Evolutionary conservation across 2,888 invertebrate genomes (phyloP), one percentile per base, ranked within the genome.

Genomic region (Apotomis betuletana): DNA sequence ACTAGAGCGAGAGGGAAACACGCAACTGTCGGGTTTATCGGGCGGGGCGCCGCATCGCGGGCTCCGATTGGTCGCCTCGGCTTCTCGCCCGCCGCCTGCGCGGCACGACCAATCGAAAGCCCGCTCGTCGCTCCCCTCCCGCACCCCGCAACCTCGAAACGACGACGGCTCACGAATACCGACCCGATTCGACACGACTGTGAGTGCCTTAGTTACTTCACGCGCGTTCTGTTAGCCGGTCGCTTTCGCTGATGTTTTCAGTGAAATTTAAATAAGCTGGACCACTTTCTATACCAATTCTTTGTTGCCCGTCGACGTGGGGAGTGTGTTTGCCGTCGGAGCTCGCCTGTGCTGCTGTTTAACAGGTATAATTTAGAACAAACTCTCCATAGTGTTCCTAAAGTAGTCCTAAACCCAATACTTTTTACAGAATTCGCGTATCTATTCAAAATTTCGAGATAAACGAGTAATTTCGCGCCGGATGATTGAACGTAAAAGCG

Each of bases 191-290:
- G 88, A 90, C 87, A 91, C 92, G 93, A 92, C 89, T 90, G 89
- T 91, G 90, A 89, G 87, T 91, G 91, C 91, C 91, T 93, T 93
- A 93, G 93, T 93, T 93, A 93, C 92, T 91, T 90, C 89, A 85
- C 90, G 87, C 87, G 88, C 89, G 90, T 78, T 79, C 83, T 84
- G 88, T 82, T 81, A 88, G 81, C 81, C 83, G 86, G 91, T 88
- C 92, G 93, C 84, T 90, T 88, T 90, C 85, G 87, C 85, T 80
- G 85, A 74, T 80, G 78, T 80, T 88, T 86, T 83, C 78, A 80
- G 80, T 81, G 86, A 85, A 84, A 78, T 79, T 80, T 74, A 81
- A 79, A 79, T 75, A 81, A 77, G 12, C 68, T 68, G 36, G 15
- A 58, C 49, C 44, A 15, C 27, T 58, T 54, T 72, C 52, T 41